Evolutionary conservation across 2,797 vertebrate species (phyloP).

Genomic region (Lemur catta): DNA sequence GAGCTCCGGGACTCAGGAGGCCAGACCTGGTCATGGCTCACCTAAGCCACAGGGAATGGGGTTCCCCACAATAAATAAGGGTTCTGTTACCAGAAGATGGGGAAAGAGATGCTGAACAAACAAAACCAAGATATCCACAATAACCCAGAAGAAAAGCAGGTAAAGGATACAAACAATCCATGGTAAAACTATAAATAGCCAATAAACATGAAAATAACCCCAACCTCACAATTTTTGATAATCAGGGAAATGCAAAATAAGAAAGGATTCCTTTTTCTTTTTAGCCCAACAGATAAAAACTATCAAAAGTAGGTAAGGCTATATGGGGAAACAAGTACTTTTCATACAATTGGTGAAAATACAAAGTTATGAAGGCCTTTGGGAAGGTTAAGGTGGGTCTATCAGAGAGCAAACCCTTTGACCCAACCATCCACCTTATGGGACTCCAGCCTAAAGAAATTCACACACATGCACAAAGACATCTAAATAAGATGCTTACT

Average conservation of each 20-base stretch:
- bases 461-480: constrained; percentile 31
- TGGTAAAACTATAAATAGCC: constrained; percentile 16
- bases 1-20: constrained; percentile 43
- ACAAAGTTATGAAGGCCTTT: neutral
- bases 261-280: neutral
- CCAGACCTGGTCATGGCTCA: constrained; percentile 50
- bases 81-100: constrained; percentile 44
- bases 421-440: neutral
- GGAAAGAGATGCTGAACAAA: constrained; percentile 53
- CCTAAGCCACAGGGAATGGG: constrained; percentile 56
- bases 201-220: constrained; percentile 43
- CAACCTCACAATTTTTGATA: neutral
- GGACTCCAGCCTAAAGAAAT: neutral
- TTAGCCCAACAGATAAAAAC: neutral
- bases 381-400: constrained; percentile 10
- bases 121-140: constrained; percentile 38
- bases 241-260: constrained; percentile 43
- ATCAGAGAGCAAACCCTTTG: neutral
- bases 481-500: constrained; percentile 16
- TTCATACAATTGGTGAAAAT: constrained; percentile 29
- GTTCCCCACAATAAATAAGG: constrained; percentile 61
- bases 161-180: constrained; percentile 9
- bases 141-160: constrained; percentile 3
- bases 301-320: constrained; percentile 21
- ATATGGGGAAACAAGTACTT: constrained; percentile 26